Evolutionary conservation across 2,888 invertebrate genomes (phyloP).

Genomic region (Scrobipalpa atriplicella): DNA sequence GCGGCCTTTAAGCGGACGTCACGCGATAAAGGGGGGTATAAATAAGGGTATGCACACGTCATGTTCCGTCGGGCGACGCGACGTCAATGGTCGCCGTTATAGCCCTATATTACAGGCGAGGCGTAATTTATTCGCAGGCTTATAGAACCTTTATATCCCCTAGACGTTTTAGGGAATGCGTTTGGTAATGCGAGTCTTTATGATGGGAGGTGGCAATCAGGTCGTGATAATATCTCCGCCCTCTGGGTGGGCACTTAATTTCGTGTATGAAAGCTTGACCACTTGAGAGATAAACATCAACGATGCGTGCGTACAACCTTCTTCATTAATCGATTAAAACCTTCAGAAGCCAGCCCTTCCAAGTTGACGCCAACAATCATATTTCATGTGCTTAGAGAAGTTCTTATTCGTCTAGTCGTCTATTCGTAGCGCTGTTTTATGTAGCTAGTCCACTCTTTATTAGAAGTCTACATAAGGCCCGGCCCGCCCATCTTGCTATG

Average conservation of each 20-base stretch:
- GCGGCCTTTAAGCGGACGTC: conserved; percentile 52
- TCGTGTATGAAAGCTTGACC: conserved; percentile 10
- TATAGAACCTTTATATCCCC: conserved; percentile 10
- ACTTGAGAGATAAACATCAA: neutral
- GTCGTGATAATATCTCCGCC: conserved; percentile 11
- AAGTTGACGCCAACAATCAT: neutral
- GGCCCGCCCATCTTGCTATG: conserved; percentile 36
- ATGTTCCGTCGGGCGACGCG: conserved; percentile 43
- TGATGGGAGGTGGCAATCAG: conserved; percentile 7
- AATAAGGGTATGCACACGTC: conserved; percentile 53
- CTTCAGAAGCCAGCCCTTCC: neutral
- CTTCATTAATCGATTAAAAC: neutral
- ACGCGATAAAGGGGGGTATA: conserved; percentile 48
- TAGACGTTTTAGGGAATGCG: conserved; percentile 31
- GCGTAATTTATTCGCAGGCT: conserved; percentile 40
- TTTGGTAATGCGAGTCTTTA: conserved; percentile 14
- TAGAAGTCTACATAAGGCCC: conserved; percentile 31
- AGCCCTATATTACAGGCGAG: conserved; percentile 46
- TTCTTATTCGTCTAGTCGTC: conserved; percentile 1
- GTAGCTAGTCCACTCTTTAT: neutral
- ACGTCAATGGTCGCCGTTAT: conserved; percentile 49
- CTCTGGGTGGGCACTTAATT: conserved; percentile 24
- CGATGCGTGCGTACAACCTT: neutral
- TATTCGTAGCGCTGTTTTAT: neutral
- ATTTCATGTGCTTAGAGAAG: neutral